phyloP scores from a whole-genome alignment of 2,797 vertebrate species.

The Syngnathus acus region DNA sequence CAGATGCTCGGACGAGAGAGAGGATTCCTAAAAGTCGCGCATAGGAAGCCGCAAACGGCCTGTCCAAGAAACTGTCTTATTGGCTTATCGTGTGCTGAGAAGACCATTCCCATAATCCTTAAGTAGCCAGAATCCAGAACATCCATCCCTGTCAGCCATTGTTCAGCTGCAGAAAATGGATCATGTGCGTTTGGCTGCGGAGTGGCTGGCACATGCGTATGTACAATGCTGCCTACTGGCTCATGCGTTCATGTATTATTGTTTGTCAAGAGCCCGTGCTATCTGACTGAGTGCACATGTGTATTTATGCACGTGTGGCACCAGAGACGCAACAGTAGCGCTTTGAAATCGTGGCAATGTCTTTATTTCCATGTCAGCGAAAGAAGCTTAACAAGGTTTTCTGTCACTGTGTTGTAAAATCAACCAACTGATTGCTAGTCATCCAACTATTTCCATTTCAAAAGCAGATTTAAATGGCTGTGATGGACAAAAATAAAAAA shows the following conservation, averaged over 20 bases:
- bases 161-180: conserved; percentile 41
- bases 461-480: conserved; percentile 47
- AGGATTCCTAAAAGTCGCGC: conserved; percentile 47
- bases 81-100: conserved; percentile 53
- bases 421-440: conserved; percentile 34
- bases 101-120: conserved; percentile 61
- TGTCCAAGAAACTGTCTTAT: conserved; percentile 55
- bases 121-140: conserved; percentile 54
- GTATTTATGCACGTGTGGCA: conserved; percentile 12
- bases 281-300: conserved; percentile 13
- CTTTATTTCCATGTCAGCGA: conserved; percentile 35
- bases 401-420: conserved; percentile 36
- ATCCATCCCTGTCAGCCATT: conserved; percentile 60
- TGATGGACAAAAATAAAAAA: conserved; percentile 40
- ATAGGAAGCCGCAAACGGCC: conserved; percentile 31
- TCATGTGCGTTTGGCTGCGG: conserved; percentile 23
- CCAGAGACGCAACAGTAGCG: conserved; percentile 8
- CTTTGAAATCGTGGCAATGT: conserved; percentile 23
- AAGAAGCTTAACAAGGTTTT: conserved; percentile 26
- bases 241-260: conserved; percentile 35
- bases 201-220: conserved; percentile 20
- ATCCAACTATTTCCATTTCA: conserved; percentile 58
- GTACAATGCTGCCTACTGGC: conserved; percentile 21
- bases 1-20: conserved; percentile 28
- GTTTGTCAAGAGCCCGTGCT: conserved; percentile 27